Evolutionary conservation across 2,888 invertebrate genomes (phyloP).

Genomic region (Thera britannica): DNA sequence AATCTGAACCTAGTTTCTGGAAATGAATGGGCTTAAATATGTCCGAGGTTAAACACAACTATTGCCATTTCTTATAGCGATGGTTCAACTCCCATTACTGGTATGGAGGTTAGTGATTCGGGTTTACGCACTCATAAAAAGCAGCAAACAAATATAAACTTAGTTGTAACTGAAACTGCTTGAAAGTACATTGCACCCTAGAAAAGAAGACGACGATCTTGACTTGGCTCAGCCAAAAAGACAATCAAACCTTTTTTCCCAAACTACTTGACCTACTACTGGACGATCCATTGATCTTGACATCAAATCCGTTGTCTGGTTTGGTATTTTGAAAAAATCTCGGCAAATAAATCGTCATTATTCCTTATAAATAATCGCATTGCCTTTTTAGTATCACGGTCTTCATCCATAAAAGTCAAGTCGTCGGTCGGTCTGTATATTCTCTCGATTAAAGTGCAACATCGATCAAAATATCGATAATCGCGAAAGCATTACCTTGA

Average conservation of each 20-base stretch:
- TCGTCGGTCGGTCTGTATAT: slow-evolving; percentile 20
- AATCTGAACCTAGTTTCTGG: background rate
- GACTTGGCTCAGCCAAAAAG: no score
- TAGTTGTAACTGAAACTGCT: no score
- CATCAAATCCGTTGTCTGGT: background rate
- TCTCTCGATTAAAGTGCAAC: slow-evolving; percentile 30
- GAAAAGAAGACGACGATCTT: no score
- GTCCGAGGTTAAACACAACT: background rate
- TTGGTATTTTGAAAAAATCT: background rate
- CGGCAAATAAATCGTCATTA: background rate
- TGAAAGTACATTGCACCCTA: no score
- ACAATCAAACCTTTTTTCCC: no score
- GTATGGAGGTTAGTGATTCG: background rate
- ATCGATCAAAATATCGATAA: slow-evolving; percentile 35
- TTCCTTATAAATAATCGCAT: slow-evolving; percentile 4
- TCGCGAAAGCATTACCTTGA: slow-evolving; percentile 31
- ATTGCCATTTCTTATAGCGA: background rate
- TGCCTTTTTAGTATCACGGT: slow-evolving; percentile 1
- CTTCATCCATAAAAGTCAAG: slow-evolving; percentile 10
- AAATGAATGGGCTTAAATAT: background rate
- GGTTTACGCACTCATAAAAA: no score
- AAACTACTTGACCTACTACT: no score
- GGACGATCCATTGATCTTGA: background rate
- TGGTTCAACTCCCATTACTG: background rate
- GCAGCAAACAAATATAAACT: no score